Base-by-base conservation (phyloP, 2,797 vertebrate genomes). In the Acropternis orthonyx region DNA sequence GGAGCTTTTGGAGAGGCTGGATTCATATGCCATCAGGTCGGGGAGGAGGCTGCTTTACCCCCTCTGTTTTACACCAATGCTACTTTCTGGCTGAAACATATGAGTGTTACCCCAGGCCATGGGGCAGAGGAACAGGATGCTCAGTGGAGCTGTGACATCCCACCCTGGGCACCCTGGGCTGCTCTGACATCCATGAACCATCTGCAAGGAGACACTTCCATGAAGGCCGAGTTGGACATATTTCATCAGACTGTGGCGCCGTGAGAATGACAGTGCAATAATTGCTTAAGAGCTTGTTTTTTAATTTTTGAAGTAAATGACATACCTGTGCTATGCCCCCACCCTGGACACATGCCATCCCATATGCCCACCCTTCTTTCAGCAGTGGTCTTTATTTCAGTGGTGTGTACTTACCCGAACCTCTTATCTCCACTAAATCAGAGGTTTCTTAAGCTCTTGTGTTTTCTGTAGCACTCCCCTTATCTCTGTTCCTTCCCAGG, bases 391-490 rank as follows among this genome's bases (percentile, higher is more conserved):
- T 85, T 28, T 62, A 39, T 89, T 87, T 84, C 44, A 37, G 23
- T 24, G 49, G 30, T 91, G 92, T 81, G 51, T 75, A 52, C 87
- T 89, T 79, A 69, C 83, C 86, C 86, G 76, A 71, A 20, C 55
- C 44, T 91, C 46, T 95, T 92, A 95, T 94, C 90, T 93, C 26
- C 37, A 23, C 86, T 63, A 85, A 90, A 93, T 96, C 95, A 58
- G 62, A 84, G 82, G 74, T 94, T 93, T 95, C 93, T 91, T 83
- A 79, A 91, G 62, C 73, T 36, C 85, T 81, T 55, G 59, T 94
- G 89, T 93, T 93, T 95, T 95, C 93, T 79, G 66, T 73, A 89
- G 90, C 62, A 49, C 92, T 96, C 89, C 62, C 72, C 89, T 96
- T 95, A 94, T 95, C 96, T 93, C 63, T 76, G 76, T 67, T 96